phyloP scores from a whole-genome alignment of 2,797 vertebrate species.

The Cuniculus paca region DNA sequence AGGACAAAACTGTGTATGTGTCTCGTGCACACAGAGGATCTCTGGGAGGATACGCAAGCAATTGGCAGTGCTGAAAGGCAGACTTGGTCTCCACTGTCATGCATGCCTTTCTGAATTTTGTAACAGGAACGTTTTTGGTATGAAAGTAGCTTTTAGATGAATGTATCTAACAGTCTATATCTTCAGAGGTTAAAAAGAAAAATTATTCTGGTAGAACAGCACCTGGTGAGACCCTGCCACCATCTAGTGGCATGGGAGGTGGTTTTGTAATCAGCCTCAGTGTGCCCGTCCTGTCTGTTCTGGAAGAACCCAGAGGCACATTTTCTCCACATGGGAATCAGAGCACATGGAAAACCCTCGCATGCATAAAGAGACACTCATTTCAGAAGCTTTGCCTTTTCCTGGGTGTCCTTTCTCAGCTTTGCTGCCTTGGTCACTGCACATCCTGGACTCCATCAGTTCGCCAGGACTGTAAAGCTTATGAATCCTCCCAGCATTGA shows the following conservation, averaged over 20 bases:
- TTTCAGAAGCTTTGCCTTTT: conserved; percentile 28
- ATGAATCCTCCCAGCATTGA: neutral
- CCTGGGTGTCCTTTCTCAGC: neutral
- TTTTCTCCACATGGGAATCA: neutral
- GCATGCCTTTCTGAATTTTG: neutral
- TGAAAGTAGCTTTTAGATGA: neutral
- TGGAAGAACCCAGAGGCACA: neutral
- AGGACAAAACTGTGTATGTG: neutral
- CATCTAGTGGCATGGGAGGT: neutral
- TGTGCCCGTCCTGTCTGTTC: neutral
- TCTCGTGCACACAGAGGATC: neutral
- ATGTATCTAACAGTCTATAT: neutral
- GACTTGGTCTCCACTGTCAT: neutral
- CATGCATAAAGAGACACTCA: neutral
- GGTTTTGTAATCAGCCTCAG: neutral
- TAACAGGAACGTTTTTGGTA: neutral
- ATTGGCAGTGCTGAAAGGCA: neutral
- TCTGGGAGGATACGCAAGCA: neutral
- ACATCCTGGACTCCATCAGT: neutral
- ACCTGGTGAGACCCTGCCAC: neutral
- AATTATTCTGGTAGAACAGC: neutral
- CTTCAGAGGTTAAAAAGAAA: conserved; percentile 4
- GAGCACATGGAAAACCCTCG: conserved; percentile 10
- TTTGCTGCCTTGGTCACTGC: neutral
- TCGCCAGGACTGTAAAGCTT: neutral